A percentile compares a stretch with the other conserved stretches of the same genome.
These are phyloP conservation scores for Syngnathus floridae DNA, from an alignment of 2,113 vertebrate species.

Conservation along the genomic window DNA sequence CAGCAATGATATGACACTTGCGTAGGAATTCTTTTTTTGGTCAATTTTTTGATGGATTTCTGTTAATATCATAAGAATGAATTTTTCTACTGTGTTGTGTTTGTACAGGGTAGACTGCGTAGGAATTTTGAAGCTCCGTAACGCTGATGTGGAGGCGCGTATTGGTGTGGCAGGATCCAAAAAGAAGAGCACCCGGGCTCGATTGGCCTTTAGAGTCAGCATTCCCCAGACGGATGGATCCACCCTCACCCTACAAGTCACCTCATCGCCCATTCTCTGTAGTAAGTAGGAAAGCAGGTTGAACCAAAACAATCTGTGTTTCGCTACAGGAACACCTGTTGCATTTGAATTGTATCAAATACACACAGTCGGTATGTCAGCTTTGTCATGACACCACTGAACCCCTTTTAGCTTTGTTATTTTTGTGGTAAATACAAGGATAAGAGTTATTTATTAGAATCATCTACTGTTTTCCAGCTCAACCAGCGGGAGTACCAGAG, in stretches of 20 bases:
- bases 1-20: conserved; percentile 87
- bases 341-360: background rate
- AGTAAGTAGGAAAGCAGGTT: conserved; percentile 77
- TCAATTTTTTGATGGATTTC: background rate
- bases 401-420: background rate
- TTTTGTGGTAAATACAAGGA: background rate
- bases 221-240: conserved; percentile 90
- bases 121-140: conserved; percentile 94
- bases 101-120: conserved; percentile 90
- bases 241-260: conserved; percentile 82
- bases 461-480: conserved; percentile 71
- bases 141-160: conserved; percentile 96
- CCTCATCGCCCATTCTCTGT: conserved; percentile 92
- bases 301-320: background rate
- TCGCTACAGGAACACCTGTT: background rate
- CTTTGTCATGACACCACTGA: background rate
- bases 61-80: conserved; percentile 1
- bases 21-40: conserved; percentile 74
- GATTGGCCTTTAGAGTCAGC: conserved; percentile 89
- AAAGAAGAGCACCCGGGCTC: conserved; percentile 96
- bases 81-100: background rate
- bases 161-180: conserved; percentile 96
- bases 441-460: background rate
- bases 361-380: background rate
- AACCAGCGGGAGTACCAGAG: conserved; percentile 95